Evolutionary conservation across 2,797 vertebrate species (phyloP).

Genomic region (Poecile montanus): DNA sequence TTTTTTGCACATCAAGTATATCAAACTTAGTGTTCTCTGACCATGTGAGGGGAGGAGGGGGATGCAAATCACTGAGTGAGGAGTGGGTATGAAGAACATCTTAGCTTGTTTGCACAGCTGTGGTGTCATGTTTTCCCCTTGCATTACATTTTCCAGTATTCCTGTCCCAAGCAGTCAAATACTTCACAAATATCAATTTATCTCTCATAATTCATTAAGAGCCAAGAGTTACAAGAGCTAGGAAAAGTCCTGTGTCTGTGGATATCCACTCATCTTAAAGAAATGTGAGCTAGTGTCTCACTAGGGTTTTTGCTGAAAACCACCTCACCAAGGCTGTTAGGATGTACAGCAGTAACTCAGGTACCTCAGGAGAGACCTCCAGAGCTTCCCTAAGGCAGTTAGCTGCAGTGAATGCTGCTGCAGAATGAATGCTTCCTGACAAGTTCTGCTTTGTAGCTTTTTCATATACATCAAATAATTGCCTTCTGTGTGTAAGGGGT

Average conservation of each 20-base stretch:
- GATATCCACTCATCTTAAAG: background rate
- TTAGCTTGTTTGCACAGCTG: conserved; percentile 29
- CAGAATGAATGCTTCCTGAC: background rate
- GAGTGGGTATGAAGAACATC: background rate
- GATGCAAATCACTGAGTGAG: background rate
- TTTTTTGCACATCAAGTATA: background rate
- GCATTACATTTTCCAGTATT: background rate
- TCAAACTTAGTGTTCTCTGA: background rate
- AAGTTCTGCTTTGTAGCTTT: background rate
- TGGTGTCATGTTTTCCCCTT: background rate
- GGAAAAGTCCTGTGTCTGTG: background rate
- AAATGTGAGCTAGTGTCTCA: background rate
- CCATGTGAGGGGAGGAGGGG: background rate
- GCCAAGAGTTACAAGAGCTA: background rate
- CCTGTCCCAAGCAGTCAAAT: background rate
- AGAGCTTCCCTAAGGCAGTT: background rate
- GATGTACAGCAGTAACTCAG: background rate
- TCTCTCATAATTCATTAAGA: background rate
- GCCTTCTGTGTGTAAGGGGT: background rate
- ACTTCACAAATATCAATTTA: background rate
- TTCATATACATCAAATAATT: background rate
- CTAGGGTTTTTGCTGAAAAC: background rate
- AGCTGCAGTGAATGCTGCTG: background rate
- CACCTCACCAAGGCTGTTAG: background rate
- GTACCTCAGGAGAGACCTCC: background rate